Base-by-base conservation (phyloP, 2,888 invertebrate species). In the Epicampocera succincta region DNA sequence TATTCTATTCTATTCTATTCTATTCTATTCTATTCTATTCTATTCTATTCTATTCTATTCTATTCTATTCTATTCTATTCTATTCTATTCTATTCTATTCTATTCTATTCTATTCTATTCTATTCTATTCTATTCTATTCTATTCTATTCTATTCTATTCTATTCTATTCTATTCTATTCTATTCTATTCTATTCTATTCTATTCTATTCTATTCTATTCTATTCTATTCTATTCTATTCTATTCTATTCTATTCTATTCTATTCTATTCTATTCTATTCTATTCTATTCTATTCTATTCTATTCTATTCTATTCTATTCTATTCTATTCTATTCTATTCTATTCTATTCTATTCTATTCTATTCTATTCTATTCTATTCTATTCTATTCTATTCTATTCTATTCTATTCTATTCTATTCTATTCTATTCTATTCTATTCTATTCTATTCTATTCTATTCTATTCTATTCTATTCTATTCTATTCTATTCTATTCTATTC, bases 251-350 rank as follows among this genome's bases (percentile, higher is more conserved):
- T 66, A 50, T 66, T 66, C 52, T 66, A 50, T 66, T 66, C 66
- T 66, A 66, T 66, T 66, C 66, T 66, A 66, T 66, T 66, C 66
- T 66, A 66, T 66, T 66, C 66, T 66, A 66, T 66, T 66, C 66
- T 66, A 66, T 66, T 66, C 66, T 66, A 68, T 68, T 68, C 68
- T 68, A 68, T 68, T 68, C 68, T 68, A 68, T 68, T 68, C 68
- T 68, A 68, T 68, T 68, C 68, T 68, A 68, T 68, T 68, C 68
- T 68, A 68, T 68, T 68, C 68, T 68, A 68, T 68, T 68, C 68
- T 68, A 68, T 68, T 68, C 68, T 68, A 68, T 68, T 68, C 66
- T 66, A 66, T 54, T 68, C 68, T 68, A 68, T 68, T 68, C 68
- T 68, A 68, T 68, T 68, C 68, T 68, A 68, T 52, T 68, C 68